Percentiles rank a stretch among this genome's conserved stretches.
Conservation (phyloP, 2,888 invertebrate species). For the Ennomos erosarius region DNA sequence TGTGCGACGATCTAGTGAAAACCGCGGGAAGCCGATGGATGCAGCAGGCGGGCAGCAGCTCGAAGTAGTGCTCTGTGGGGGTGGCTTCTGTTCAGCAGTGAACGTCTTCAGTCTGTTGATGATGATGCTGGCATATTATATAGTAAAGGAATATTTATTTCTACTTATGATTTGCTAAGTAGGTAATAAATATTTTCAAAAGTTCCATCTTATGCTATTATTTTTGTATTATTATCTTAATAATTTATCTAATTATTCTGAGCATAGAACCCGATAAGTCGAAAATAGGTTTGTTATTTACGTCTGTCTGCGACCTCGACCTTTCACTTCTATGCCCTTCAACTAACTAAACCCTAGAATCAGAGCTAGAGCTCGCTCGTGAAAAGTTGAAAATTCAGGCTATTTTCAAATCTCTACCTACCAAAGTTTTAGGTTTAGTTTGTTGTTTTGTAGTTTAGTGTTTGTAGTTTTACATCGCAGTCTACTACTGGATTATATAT, state of each 20-base stretch:
- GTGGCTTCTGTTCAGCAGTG: too few species aligned
- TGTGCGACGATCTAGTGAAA: too few species aligned
- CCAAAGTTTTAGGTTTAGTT: constrained; percentile 3
- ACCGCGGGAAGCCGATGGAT: too few species aligned
- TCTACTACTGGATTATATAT: too few species aligned
- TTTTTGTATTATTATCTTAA: constrained; percentile 18
- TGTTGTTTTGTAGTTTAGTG: too few species aligned
- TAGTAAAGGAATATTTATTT: constrained; percentile 1
- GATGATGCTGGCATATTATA: too few species aligned
- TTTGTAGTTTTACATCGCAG: too few species aligned
- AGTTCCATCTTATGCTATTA: neutral
- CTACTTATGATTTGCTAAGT: neutral
- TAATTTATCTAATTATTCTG: constrained; percentile 24
- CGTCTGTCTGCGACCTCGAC: constrained; percentile 59
- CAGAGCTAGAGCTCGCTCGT: constrained; percentile 20
- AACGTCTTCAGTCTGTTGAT: too few species aligned
- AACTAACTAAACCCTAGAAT: constrained; percentile 19
- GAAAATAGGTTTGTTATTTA: constrained; percentile 44
- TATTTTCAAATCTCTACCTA: constrained; percentile 29
- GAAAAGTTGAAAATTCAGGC: constrained; percentile 32
- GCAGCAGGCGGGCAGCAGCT: too few species aligned
- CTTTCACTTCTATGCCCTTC: constrained; percentile 51
- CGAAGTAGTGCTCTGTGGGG: too few species aligned
- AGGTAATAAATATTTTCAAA: constrained; percentile 4
- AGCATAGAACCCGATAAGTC: constrained; percentile 31